phyloP scores from a whole-genome alignment of 2,113 vertebrate genomes.

The Grallaria varia region DNA sequence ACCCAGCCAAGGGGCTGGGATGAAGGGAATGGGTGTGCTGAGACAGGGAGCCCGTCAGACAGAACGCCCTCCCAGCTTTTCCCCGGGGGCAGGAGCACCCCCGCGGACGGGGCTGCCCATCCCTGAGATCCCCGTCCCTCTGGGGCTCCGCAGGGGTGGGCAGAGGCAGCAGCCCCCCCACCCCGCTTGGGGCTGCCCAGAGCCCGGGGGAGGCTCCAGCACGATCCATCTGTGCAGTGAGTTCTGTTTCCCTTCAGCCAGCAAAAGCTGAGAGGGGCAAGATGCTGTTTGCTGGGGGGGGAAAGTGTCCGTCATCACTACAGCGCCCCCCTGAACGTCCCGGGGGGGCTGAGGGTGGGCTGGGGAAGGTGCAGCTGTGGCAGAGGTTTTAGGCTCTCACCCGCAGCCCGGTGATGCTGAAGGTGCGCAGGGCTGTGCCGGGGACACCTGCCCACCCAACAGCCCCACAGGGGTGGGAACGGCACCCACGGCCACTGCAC shows the following conservation, averaged over 20 bases:
- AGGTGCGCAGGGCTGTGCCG: fast-evolving
- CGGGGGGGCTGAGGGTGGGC: too few species aligned
- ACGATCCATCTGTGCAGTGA: fast-evolving
- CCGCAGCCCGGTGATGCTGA: background rate
- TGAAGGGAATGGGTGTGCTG: background rate
- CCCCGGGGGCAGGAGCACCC: background rate
- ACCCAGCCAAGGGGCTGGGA: background rate
- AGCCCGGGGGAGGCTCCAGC: background rate
- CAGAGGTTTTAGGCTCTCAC: background rate
- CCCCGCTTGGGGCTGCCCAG: background rate
- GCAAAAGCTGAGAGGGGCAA: background rate
- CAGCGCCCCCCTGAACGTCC: background rate
- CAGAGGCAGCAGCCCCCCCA: background rate
- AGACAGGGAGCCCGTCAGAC: background rate
- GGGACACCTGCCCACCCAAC: background rate
- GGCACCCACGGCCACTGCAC: background rate
- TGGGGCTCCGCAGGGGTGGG: background rate
- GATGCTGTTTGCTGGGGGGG: background rate
- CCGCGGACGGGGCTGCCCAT: fast-evolving
- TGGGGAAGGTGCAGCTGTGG: background rate
- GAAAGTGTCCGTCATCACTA: background rate
- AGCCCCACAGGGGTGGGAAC: background rate
- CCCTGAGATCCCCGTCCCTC: background rate
- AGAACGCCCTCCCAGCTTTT: background rate
- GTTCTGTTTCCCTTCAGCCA: background rate